Base-by-base conservation (phyloP, 2,113 vertebrate genomes). In the Salvelinus alpinus region DNA sequence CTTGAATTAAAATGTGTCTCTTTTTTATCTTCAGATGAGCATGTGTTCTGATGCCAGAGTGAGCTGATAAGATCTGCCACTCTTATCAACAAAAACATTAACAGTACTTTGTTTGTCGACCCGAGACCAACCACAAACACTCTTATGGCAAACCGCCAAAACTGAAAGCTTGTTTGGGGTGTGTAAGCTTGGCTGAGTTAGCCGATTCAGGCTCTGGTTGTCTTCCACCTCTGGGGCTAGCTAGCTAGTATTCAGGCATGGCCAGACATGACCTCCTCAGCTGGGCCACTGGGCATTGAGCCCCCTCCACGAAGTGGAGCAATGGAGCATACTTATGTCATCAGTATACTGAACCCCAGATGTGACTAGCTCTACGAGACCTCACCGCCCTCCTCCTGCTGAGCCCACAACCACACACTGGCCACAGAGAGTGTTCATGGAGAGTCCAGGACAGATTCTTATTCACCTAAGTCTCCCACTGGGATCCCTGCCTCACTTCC, bases 341-440 rank as follows among this genome's bases (percentile, higher is more conserved):
- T 82, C 83, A 25, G 62, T 87, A 80, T 81, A 78, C 76, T 68
- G 80, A 84, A 72, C 79, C 75, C 87, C 85, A 86, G 83, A 83
- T 89, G 82, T 77, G 78, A 29, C 66, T 8, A 68, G 77, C 84
- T 70, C 78, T 76, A 48, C 71, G 72, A 57, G 80, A 78, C 83
- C 78, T 66, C 24, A 24, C 24, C 24, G 24, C 24, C 24, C 24
- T 24, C 24, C 24, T 24, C 24, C 24, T 24, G 24, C 24, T 24
- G 24, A 24, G 24, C 24, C 24, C 24, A 24, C 24, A 24, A 24
- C 24, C 24, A 24, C 24, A 24, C 24, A 24, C 1, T 24, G n/a
- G 24, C 24, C 24, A 24, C 24, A n/a, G n/a, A n/a, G n/a, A n/a
- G n/a, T n/a, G n/a, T 47, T 24, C 24, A 24, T 24, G 24, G 24